Evolutionary conservation across 2,888 invertebrate genomes (phyloP), one percentile per base, ranked within the genome.

Genomic region (Drosophila paucipuncta): DNA sequence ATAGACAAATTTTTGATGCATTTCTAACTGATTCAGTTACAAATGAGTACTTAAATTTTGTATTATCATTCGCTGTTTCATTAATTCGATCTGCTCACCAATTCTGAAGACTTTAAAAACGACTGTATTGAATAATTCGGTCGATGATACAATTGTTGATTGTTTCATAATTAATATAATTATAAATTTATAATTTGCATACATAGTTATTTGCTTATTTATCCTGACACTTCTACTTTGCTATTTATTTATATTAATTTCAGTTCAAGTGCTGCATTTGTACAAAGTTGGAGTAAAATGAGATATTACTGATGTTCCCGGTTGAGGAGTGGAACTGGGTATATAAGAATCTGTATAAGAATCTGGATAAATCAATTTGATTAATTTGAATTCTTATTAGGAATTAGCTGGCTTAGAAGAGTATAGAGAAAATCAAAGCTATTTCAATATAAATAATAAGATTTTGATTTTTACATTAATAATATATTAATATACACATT

Each of bases 61-160:
- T 1, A 43, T 13, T 43, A 6, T 22, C 16, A 25, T 16, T 47
- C 0, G 9, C 1, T 47, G 7, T 4, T 47, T 9, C 7, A 47
- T 7, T 25, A 25, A 25, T 4, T 47, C 1, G 2, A 47, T 22
- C 22, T 13, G 1, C 7, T 47, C 7, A 1, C 13, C 25, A 47
- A 47, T 4, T 47, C 4, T 25, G 4, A 47, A 25, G 4, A 5
- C 41, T n/a, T 10, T n/a, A 37, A n/a, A 41, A 11, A 10, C 5
- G 2, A 41, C 4, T 1, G 1, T 10, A 4, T n/a, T n/a, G 10
- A 4, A 0, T 41, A 0, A n/a, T 2, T 2, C 1, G 13, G 7
- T 22, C 3, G 7, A 13, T 13, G 1, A 22, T 22, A 13, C 13
- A 2, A 4, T 13, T 39, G 33, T 31, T 31, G 9, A 31, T 9